Evolutionary conservation across 2,113 vertebrate species (phyloP).

Genomic region (Camelus dromedarius): DNA sequence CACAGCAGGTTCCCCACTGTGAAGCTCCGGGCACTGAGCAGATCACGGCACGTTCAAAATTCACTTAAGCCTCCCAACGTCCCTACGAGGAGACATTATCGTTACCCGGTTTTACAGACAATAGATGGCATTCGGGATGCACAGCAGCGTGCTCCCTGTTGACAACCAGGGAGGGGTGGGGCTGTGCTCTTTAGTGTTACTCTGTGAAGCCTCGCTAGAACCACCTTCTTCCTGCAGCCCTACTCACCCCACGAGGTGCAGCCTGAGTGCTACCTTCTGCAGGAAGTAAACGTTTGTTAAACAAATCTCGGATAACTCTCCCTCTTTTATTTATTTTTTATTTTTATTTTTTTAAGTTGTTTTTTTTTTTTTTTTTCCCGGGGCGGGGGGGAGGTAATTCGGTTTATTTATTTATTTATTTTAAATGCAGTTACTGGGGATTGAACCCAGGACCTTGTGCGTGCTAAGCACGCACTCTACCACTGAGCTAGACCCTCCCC

Average conservation of each 20-base stretch:
- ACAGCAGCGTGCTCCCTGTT: not conserved
- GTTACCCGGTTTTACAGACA: not conserved
- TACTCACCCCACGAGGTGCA: not conserved
- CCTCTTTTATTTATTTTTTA: not conserved
- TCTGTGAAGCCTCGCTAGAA: not conserved
- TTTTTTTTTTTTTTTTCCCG: too few species aligned
- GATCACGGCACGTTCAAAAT: not conserved
- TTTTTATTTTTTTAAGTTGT: too few species aligned
- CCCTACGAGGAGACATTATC: not conserved
- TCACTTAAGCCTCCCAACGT: not conserved
- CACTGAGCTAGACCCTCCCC: too few species aligned
- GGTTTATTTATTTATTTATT: too few species aligned
- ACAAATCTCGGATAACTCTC: not conserved
- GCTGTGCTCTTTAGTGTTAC: fast-evolving
- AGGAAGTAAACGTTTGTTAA: constrained; percentile 21
- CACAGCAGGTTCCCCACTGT: not conserved
- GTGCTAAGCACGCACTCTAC: too few species aligned
- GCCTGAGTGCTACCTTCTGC: not conserved
- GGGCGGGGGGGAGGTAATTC: too few species aligned
- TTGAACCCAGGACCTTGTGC: too few species aligned
- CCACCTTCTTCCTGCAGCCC: not conserved
- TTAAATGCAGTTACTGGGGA: too few species aligned
- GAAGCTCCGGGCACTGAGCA: not conserved
- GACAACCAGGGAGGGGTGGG: not conserved
- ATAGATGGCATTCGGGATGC: not conserved